Evolutionary conservation across 2,888 invertebrate genomes (phyloP).

Genomic region (Chymomyza fuscimana): DNA sequence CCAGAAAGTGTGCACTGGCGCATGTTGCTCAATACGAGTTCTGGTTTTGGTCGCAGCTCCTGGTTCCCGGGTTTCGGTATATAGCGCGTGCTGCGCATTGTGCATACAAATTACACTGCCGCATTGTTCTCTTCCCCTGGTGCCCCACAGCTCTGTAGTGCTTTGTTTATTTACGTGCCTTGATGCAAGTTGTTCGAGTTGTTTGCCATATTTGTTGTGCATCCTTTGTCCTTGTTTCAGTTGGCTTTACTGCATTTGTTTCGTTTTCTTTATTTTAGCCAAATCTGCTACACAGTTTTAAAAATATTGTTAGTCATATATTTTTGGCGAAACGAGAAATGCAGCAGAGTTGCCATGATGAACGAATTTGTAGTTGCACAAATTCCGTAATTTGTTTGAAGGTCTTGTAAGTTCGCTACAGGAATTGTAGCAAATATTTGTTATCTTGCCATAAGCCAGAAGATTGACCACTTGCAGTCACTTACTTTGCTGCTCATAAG

Average conservation of each 20-base stretch:
- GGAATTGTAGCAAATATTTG: neutral
- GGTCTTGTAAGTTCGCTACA: neutral
- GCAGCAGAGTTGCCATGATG: conserved; percentile 3
- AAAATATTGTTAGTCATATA: conserved; percentile 68
- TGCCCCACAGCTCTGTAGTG: conserved; percentile 1
- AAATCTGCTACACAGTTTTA: conserved; percentile 37
- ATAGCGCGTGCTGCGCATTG: conserved; percentile 33
- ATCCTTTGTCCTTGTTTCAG: conserved; percentile 26
- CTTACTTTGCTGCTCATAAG: neutral
- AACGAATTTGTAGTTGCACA: neutral
- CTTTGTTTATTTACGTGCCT: conserved; percentile 63
- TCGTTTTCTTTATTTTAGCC: conserved; percentile 4
- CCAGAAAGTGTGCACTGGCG: conserved; percentile 52
- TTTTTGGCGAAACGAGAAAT: conserved; percentile 57
- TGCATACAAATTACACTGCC: conserved; percentile 69
- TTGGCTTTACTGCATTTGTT: neutral
- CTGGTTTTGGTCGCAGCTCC: conserved; percentile 6
- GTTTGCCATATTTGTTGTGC: conserved; percentile 64
- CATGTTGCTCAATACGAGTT: conserved; percentile 45
- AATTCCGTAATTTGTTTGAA: neutral
- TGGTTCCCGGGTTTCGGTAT: neutral
- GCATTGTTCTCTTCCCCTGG: conserved; percentile 40
- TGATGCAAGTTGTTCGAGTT: conserved; percentile 34
- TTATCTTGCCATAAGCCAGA: neutral
- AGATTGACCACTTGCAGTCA: neutral